Base-by-base conservation (phyloP, 2,888 invertebrate species). In the Cataglyphis rosenhaueri region DNA sequence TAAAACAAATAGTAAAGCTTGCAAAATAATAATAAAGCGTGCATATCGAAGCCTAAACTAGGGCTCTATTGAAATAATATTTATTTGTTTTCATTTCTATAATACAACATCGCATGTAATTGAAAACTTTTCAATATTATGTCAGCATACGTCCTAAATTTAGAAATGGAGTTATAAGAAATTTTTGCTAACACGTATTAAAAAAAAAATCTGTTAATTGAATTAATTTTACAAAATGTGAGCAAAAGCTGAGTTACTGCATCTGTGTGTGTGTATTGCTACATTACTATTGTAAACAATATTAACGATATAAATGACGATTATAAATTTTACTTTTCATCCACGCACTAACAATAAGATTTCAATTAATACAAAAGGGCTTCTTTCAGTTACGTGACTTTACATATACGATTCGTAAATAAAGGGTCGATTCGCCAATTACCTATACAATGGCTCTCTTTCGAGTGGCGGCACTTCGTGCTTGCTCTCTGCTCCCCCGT, bases 371-470 rank as follows among this genome's bases (percentile, higher is more conserved):
- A 65, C 15, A 32, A 25, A 44, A 8, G 8, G 65, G 8, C 0
- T 32, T 44, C 4, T 12, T 0, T 57, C 29, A 8, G 15, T 12
- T 18, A 1, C 29, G 10, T n/a, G 41, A 66, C 35, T 35, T 68
- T 55, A 8, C 35, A 52, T 65, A 32, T 25, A 25, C 18, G 8
- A 65, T 15, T 41, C 15, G 38, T 57, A 35, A 38, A 52, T 8
- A n/a, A 55, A 76, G 68, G 48, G 9, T 18, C n/a, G 64, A 79
- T 79, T 57, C 59, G 21, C 55, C 32, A 68, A 66, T 85, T 62
- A 62, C 21, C 52, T 57, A 57, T 18, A 29, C 9, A 18, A n/a
- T 9, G 35, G 21, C 48, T 73, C 12, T 74, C 29, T 61, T 41
- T 48, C 9, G 38, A 48, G 15, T 21, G 44, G 0, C 29, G 12